Conservation (phyloP, 1,140 invertebrate species). For the Scylla paramamosain region DNA sequence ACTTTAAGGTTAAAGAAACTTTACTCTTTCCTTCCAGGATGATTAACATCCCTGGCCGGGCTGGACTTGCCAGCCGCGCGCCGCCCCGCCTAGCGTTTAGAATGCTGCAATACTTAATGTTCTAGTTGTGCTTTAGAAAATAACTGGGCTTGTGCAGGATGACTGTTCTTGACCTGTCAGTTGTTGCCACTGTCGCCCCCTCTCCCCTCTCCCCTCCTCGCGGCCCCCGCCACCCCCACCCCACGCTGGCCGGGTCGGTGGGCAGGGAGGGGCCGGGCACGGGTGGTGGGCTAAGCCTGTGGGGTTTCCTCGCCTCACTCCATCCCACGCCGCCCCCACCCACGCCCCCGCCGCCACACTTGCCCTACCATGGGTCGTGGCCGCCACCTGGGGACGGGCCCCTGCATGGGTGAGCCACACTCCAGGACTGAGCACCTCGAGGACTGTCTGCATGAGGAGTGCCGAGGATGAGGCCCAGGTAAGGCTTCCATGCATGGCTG, state of each 20-base stretch:
- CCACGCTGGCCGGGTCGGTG: background rate
- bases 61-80: too few species aligned
- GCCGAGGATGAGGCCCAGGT: too few species aligned
- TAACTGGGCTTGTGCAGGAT: background rate
- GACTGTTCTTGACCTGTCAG: background rate
- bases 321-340: background rate
- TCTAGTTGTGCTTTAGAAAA: background rate
- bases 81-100: background rate
- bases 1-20: too few species aligned
- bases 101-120: background rate
- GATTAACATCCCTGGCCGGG: too few species aligned
- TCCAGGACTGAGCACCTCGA: too few species aligned
- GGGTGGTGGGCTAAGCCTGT: background rate
- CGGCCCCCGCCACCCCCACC: background rate
- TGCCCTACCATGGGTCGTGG: background rate
- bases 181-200: background rate
- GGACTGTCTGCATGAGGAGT: too few species aligned
- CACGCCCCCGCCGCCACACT: too few species aligned
- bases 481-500: too few species aligned
- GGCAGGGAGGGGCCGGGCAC: background rate
- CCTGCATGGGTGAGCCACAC: too few species aligned
- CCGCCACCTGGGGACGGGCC: background rate
- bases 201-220: background rate
- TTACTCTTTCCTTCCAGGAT: too few species aligned
- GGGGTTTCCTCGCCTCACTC: slow-evolving; percentile 3